Percentiles rank a stretch among this genome's conserved stretches.
phyloP scores from a whole-genome alignment of 2,888 invertebrate genomes.

The Anoplius nigerrimus region DNA sequence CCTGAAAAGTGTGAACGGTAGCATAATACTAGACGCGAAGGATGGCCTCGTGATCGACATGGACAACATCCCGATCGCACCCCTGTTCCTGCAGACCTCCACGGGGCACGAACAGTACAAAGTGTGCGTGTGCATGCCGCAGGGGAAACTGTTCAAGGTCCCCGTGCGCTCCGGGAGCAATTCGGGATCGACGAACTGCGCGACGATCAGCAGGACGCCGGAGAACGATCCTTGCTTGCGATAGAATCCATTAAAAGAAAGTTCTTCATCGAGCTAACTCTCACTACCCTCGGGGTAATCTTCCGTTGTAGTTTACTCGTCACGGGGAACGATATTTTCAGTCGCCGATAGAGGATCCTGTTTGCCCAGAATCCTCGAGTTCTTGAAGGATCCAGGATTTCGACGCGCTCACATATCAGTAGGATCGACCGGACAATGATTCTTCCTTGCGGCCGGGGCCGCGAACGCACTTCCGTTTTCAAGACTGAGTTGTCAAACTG shows the following conservation, averaged over 20 bases:
- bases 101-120: slow-evolving; percentile 81
- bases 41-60: slow-evolving; percentile 85
- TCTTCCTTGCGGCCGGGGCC: too few relatives aligned
- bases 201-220: slow-evolving; percentile 79
- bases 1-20: slow-evolving; percentile 86
- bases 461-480: too few relatives aligned
- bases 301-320: too few relatives aligned
- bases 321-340: too few relatives aligned
- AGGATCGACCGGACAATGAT: too few relatives aligned
- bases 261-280: too few relatives aligned
- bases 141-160: slow-evolving; percentile 88
- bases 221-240: slow-evolving; percentile 81
- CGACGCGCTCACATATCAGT: too few relatives aligned
- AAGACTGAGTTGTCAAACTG: too few relatives aligned
- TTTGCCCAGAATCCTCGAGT: too few relatives aligned
- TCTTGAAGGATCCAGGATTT: too few relatives aligned
- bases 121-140: slow-evolving; percentile 93
- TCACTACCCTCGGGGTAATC: too few relatives aligned
- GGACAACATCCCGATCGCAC: slow-evolving; percentile 83
- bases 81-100: slow-evolving; percentile 67
- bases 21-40: slow-evolving; percentile 82
- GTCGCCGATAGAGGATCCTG: too few relatives aligned
- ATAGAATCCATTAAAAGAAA: slow-evolving; percentile 26
- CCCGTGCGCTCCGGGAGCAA: slow-evolving; percentile 80
- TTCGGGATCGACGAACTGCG: slow-evolving; percentile 78